Base-by-base conservation (phyloP, 2,888 invertebrate genomes). In the Chesias legatella region DNA sequence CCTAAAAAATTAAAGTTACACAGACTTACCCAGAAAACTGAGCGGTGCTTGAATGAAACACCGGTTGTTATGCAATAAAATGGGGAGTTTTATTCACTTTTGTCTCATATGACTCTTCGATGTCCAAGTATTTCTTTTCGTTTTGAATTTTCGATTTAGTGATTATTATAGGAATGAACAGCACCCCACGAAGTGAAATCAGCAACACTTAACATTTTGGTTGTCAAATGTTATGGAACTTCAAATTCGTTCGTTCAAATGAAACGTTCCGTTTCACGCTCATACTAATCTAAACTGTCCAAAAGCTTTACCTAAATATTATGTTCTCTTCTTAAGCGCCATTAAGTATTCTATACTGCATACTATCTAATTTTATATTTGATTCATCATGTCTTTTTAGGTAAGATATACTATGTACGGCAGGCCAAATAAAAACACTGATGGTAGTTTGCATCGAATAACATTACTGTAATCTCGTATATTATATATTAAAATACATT, bases 151-250 rank as follows among this genome's bases (percentile, higher is more conserved):
- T 20, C 7, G 10, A 38, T 44, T 36, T 29, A 22, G 1, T 6
- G 10, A 33, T 40, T 37, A 39, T 32, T 30, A 9, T 20, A 35
- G 17, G 34, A 48, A 39, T 28, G 30, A 60, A 48, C 51, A 48
- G 63, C 69, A 73, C 76, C 73, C 73, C 73, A 68, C 64, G 64
- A 79, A 76, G 73, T 8, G 23, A 23, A 39, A 28, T 61, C 58
- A 58, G 56, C 58, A 63, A 67, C 65, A 63, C 67, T 63, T 55
- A 54, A 43, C 43, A 28, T 30, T 5, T 24, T 33, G 26, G 8
- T 34, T 29, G 47, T 38, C 44, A 50, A 30, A 34, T 38, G 48
- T 42, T 37, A 34, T 35, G 36, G 36, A 32, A 27, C 21, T 27
- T 42, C 47, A 47, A 43, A 42, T 35, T 47, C 30, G 25, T 33